These are phyloP conservation scores for Melipona beecheii DNA, from an alignment of 2,888 invertebrate genomes.

Conservation along the genomic window DNA sequence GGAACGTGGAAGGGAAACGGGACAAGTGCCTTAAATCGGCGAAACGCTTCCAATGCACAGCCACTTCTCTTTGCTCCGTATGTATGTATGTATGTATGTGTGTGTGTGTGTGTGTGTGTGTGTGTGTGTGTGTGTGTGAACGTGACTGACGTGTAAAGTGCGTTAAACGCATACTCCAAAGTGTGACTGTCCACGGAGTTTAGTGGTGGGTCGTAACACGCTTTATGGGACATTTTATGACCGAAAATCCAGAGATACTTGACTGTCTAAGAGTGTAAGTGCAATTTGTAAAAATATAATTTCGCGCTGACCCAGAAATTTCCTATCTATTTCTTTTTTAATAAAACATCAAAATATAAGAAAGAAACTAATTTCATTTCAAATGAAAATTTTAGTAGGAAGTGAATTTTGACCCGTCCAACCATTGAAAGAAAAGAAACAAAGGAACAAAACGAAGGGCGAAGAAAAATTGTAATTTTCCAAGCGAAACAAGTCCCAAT, in stretches of 20 bases:
- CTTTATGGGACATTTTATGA: background rate
- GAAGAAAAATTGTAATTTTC: background rate
- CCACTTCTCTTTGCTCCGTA: background rate
- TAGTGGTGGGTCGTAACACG: background rate
- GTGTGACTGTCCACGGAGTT: background rate
- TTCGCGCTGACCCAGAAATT: background rate
- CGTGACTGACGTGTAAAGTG: conserved; percentile 1
- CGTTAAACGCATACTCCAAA: background rate
- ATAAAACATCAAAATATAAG: too few relatives aligned
- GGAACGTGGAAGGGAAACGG: conserved; percentile 10
- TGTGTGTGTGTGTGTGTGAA: background rate
- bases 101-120: background rate
- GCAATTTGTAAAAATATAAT: background rate
- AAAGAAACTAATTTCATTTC: too few relatives aligned
- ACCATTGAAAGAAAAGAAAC: too few relatives aligned
- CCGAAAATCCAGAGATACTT: background rate
- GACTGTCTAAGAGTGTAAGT: background rate
- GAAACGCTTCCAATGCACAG: background rate
- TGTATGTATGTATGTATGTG: too few relatives aligned
- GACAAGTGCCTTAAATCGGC: conserved; percentile 3
- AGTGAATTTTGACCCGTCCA: too few relatives aligned
- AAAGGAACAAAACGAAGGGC: background rate
- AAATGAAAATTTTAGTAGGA: too few relatives aligned
- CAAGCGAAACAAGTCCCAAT: background rate
- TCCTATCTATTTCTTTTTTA: too few relatives aligned